Percentiles rank a stretch among this genome's conserved stretches.
phyloP scores from a whole-genome alignment of 2,888 invertebrate species.

The Drosophila parthenogenetica region DNA sequence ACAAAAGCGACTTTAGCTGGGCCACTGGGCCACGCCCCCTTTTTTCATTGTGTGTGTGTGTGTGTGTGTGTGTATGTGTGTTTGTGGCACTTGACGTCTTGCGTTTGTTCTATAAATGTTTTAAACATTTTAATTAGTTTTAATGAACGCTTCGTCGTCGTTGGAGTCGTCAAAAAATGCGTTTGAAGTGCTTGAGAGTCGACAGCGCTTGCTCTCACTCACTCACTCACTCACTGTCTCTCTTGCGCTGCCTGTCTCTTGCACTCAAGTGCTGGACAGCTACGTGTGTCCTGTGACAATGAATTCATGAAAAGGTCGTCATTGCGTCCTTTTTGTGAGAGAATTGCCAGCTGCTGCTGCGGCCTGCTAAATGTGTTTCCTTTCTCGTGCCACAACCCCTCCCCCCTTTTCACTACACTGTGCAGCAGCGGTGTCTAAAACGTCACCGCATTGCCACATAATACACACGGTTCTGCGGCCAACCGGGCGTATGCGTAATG shows the following conservation, averaged over 20 bases:
- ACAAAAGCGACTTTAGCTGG: slow-evolving; percentile 2
- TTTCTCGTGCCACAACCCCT: neutral
- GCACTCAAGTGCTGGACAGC: slow-evolving; percentile 5
- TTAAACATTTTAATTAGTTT: slow-evolving; percentile 80
- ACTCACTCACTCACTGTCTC: neutral
- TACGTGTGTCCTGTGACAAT: slow-evolving; percentile 55
- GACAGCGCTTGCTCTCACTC: slow-evolving; percentile 28
- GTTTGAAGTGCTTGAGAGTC: slow-evolving; percentile 65
- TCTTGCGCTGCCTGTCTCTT: neutral
- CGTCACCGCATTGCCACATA: slow-evolving; percentile 46
- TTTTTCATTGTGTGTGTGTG: neutral
- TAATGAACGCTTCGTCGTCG: slow-evolving; percentile 70
- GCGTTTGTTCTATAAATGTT: slow-evolving; percentile 80
- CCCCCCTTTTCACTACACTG: neutral
- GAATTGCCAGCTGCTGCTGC: slow-evolving; percentile 68
- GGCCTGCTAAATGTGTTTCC: slow-evolving; percentile 50
- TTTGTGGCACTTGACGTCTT: slow-evolving; percentile 57
- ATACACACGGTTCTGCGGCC: slow-evolving; percentile 56
- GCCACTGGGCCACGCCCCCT: slow-evolving; percentile 20
- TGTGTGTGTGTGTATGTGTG: slow-evolving; percentile 19
- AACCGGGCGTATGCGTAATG: slow-evolving; percentile 63
- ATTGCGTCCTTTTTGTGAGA: slow-evolving; percentile 51
- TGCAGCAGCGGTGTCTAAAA: slow-evolving; percentile 13
- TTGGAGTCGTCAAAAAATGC: slow-evolving; percentile 46
- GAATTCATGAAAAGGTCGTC: slow-evolving; percentile 72